Evolutionary conservation across 30 jellyfish, hydroid and myxozoan species (phyloP).

Genomic region (Aurelia sp.): DNA sequence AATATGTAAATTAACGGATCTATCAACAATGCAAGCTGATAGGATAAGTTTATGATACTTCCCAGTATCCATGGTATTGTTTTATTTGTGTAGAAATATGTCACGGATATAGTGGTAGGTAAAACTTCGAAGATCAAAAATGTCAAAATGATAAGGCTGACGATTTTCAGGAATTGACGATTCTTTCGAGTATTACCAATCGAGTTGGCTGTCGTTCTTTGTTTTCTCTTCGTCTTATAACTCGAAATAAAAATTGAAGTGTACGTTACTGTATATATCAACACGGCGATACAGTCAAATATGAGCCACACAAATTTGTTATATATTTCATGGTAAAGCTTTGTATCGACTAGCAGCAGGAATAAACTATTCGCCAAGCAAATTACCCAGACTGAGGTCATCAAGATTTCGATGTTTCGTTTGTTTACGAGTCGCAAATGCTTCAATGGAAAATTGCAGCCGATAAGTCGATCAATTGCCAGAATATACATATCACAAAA

Average conservation of each 20-base stretch:
- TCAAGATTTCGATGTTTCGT: not conserved
- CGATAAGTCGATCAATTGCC: constrained; percentile 51
- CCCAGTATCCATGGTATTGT: constrained; percentile 21
- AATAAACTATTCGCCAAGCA: constrained; percentile 22
- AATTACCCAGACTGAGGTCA: constrained; percentile 16
- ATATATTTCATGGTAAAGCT: constrained; percentile 2
- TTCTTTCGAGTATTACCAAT: not conserved
- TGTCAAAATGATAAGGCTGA: constrained; percentile 35
- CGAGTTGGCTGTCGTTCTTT: constrained; percentile 4
- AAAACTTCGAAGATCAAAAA: constrained; percentile 45
- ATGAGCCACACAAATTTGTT: constrained; percentile 46
- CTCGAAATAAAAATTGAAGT: constrained; percentile 15
- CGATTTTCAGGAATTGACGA: constrained; percentile 35
- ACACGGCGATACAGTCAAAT: constrained; percentile 41
- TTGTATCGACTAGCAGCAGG: constrained; percentile 26
- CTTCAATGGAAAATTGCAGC: constrained; percentile 58
- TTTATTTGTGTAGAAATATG: not conserved
- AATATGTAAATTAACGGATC: constrained; percentile 59
- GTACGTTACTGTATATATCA: constrained; percentile 26
- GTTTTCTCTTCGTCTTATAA: not conserved
- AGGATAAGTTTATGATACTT: constrained; percentile 1
- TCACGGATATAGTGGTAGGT: constrained; percentile 19
- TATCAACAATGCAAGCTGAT: constrained; percentile 18
- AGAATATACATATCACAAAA: constrained; percentile 40
- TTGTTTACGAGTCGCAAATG: constrained; percentile 23